These are phyloP conservation scores for Rhinogobius similis DNA, from an alignment of 2,113 vertebrate species.

Conservation along the genomic window DNA sequence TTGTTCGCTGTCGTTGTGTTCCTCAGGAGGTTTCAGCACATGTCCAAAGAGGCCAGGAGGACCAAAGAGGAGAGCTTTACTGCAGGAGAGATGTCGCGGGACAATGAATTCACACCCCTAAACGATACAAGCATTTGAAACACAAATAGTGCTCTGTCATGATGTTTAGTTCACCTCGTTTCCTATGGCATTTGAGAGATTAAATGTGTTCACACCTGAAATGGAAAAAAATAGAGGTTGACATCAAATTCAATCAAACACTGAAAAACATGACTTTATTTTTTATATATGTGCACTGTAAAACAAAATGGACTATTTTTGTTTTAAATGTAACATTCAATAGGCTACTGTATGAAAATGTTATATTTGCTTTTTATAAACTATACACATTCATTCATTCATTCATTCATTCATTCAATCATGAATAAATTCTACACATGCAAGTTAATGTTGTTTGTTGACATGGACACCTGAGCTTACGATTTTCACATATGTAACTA, in stretches of 20 bases:
- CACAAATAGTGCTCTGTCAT: neutral
- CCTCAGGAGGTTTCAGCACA: conserved; percentile 78
- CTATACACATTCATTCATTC: too few species aligned
- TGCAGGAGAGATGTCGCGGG: conserved; percentile 28
- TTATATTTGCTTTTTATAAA: too few species aligned
- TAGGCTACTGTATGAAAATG: neutral
- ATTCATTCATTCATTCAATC: too few species aligned
- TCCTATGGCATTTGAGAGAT: conserved; percentile 5
- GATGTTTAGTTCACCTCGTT: neutral
- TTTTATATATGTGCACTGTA: neutral
- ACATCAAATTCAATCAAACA: neutral
- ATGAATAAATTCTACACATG: too few species aligned
- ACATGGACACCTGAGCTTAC: neutral
- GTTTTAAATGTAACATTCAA: neutral
- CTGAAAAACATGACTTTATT: neutral
- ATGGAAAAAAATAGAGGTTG: neutral
- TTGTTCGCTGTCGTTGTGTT: conserved; percentile 80
- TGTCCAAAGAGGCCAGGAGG: conserved; percentile 71
- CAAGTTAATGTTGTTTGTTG: neutral
- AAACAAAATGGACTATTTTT: neutral
- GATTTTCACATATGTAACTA: neutral
- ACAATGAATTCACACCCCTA: conserved; percentile 35
- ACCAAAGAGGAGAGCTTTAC: conserved; percentile 65
- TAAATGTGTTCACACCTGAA: neutral
- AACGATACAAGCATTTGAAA: conserved; percentile 61